Evolutionary conservation across 2,113 vertebrate genomes (phyloP).

Genomic region (Gobio gobio): DNA sequence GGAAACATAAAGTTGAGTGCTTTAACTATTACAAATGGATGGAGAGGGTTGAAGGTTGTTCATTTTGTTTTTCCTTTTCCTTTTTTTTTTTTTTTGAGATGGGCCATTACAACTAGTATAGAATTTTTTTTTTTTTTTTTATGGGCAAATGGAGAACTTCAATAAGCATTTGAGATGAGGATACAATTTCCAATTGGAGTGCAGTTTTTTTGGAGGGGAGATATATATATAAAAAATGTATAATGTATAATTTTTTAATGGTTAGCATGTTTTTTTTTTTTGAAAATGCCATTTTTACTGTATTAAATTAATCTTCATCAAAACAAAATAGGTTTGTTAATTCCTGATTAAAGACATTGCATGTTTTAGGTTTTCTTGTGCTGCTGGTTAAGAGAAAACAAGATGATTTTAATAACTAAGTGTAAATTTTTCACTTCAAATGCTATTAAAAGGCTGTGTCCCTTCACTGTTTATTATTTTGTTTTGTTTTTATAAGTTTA

Average conservation of each 20-base stretch:
- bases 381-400: constrained; percentile 68
- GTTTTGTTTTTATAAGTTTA: neutral
- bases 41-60: constrained; percentile 71
- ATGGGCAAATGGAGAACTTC: constrained; percentile 50
- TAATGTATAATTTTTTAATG: constrained; percentile 64
- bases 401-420: constrained; percentile 79
- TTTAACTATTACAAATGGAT: constrained; percentile 78
- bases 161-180: constrained; percentile 74
- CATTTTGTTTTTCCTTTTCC: constrained; percentile 45
- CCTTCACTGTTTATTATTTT: constrained; percentile 57
- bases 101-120: constrained; percentile 49
- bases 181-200: constrained; percentile 67
- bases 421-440: constrained; percentile 81
- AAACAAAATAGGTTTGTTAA: constrained; percentile 68
- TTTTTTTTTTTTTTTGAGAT: constrained; percentile 4
- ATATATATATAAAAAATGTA: constrained; percentile 70
- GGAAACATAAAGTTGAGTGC: constrained; percentile 79
- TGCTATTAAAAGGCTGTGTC: constrained; percentile 79
- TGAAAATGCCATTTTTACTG: constrained; percentile 67
- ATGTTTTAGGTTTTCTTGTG: constrained; percentile 80
- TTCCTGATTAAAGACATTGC: constrained; percentile 73
- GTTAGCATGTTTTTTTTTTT: constrained; percentile 62
- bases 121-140: constrained; percentile 30
- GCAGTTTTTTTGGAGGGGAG: constrained; percentile 69
- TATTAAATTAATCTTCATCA: constrained; percentile 62